These are phyloP conservation scores for Agapornis canus DNA, from an alignment of 2,797 vertebrate genomes.

Conservation along the genomic window DNA sequence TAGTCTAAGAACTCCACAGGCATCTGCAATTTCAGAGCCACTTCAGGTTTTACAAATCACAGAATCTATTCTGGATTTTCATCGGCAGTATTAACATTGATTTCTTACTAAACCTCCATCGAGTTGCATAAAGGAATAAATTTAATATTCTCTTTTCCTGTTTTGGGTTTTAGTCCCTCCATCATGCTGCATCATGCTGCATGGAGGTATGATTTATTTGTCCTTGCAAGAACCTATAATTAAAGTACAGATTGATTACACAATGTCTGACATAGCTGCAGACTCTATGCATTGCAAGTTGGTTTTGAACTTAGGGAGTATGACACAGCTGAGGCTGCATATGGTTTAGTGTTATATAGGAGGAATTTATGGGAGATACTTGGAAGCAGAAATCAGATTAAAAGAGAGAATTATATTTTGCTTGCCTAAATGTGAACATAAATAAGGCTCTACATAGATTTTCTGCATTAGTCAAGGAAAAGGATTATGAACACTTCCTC, in stretches of 20 bases:
- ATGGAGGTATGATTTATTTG: conserved; percentile 8
- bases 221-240: conserved; percentile 17
- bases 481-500: conserved; percentile 14
- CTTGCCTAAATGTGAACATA: conserved; percentile 8
- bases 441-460: conserved; percentile 18
- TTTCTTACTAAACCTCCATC: neutral
- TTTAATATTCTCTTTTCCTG: neutral
- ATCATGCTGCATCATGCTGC: neutral
- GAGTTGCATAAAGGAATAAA: neutral
- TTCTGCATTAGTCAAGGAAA: neutral
- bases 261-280: conserved; percentile 3
- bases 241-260: conserved; percentile 39
- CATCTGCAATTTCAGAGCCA: conserved; percentile 7
- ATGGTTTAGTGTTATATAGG: conserved; percentile 12
- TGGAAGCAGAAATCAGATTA: conserved; percentile 42
- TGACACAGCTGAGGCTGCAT: conserved; percentile 29
- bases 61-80: conserved; percentile 1
- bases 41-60: conserved; percentile 6
- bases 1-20: neutral
- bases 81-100: neutral
- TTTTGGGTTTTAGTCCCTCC: neutral
- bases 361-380: conserved; percentile 27
- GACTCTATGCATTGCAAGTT: neutral
- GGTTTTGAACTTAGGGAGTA: neutral
- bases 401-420: conserved; percentile 16